Conservation (phyloP, 2,113 vertebrate species). For the Menidia beryllina region DNA sequence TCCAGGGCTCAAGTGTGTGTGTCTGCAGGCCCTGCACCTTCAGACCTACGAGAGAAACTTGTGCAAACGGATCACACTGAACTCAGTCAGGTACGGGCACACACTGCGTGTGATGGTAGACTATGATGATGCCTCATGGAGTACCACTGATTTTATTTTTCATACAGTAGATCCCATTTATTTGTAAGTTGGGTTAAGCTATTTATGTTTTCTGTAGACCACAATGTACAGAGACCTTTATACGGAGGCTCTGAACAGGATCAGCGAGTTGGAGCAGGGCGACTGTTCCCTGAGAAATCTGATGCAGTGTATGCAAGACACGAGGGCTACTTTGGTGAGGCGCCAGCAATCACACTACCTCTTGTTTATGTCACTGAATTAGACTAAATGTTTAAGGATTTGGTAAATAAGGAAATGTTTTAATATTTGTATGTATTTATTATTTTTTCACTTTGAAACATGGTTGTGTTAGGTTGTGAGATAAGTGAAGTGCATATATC, state of each 20-base stretch:
- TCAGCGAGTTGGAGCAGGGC: conserved; percentile 75
- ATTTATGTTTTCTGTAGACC: conserved; percentile 58
- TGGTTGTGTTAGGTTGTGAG: too few species aligned
- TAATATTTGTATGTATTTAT: not conserved
- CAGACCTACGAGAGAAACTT: conserved; percentile 77
- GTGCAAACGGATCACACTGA: conserved; percentile 87
- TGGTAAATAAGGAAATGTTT: not conserved
- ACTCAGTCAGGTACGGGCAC: conserved; percentile 81
- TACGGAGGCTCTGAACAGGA: conserved; percentile 68
- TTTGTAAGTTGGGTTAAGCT: not conserved
- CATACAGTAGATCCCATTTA: not conserved
- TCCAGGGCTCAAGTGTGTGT: conserved; percentile 58
- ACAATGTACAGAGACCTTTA: conserved; percentile 78
- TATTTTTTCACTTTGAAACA: not conserved
- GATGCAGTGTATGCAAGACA: conserved; percentile 65
- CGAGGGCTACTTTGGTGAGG: conserved; percentile 68
- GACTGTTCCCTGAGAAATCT: conserved; percentile 68
- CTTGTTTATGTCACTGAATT: not conserved
- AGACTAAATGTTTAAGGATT: not conserved
- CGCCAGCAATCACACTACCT: not conserved
- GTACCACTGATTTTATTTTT: not conserved
- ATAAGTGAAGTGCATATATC: conserved; percentile 9
- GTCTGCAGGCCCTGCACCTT: conserved; percentile 57
- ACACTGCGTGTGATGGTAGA: too few species aligned
- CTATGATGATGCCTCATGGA: not conserved